Base-by-base conservation (phyloP, 35 echinoderm and acorn worm genomes). In the Patiria miniata region DNA sequence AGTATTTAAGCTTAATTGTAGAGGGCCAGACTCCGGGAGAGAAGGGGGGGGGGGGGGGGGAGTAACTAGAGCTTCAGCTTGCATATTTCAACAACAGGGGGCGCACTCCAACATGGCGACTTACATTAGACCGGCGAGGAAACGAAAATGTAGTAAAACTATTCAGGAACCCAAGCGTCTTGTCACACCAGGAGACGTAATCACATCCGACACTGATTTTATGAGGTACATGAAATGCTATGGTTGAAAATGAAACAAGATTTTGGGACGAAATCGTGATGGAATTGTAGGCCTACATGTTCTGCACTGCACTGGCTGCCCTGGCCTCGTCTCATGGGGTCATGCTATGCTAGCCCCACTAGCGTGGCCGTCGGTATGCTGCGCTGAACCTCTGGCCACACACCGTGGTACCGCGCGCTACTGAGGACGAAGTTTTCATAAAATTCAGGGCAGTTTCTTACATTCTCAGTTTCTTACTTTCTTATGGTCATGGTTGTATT, bases 121-220 rank as follows among this genome's bases (percentile, higher is more conserved):
- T 33, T 58, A 12, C 52, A 88, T 88, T 7, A 78, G 42, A 12
- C 21, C 78, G 12, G 73, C 76, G 29, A 78, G 51, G 28, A 33
- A 78, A 39, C 77, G 86, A 28, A 79, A 81, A 60, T 42, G 55
- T 53, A 16, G 21, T 15, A 58, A 78, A 23, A 78, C 53, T 54
- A 33, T 81, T 40, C 50, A 38, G 36, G 95, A 97, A 78, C 68
- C 92, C 39, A 90, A 90, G 39, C 82, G 91, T 39, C 81, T 97
- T 22, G 91, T 93, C 7, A 94, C 83, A 44, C 95, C 95, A 44
- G 95, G 95, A 56, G 95, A 93, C 59, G 88, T 87, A 6, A 97
- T 97, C 29, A 97, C 95, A 53, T 85, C 91, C 32, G 95, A 97
- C 29, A 61, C 91, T 18, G 95, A 93, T 57, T 91, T 93, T 21